Base-by-base conservation (phyloP, 1,140 invertebrate genomes). In the Colletes latitarsis region DNA sequence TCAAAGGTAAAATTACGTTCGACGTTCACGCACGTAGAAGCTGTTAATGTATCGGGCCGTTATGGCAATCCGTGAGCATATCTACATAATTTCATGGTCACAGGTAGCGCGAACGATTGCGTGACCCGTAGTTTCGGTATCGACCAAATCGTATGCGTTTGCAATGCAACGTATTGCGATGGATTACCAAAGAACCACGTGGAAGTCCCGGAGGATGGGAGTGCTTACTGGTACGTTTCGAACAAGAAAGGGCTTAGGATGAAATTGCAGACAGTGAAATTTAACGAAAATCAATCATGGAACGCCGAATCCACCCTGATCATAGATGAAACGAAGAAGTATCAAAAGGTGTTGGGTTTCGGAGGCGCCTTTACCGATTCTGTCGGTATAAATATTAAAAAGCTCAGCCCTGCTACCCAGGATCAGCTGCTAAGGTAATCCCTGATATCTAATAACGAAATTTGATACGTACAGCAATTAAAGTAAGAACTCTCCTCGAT, bases 321-420 rank as follows among this genome's bases (percentile, higher is more conserved):
- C 3, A 6, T 90, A 5, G 46, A 91, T 81, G 79, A 63, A 9
- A 62, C 30, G 14, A 21, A 82, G n/a, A 82, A 62, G 1, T 95
- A 93, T 84, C 96, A 97, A 88, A 94, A 76, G 21, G 95, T 97
- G 8, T 79, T 95, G 74, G 98, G 98, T 0, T 98, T 98, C 90
- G 98, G 98, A 0, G 97, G 97, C 14, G 96, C 97, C 1, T 97
- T 98, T 82, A 98, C 97, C 0, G 98, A 98, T 91, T 92, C 98
- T 0, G 95, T 96, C 4, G 96, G 95, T 1, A 95, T 97, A 21
- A 96, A 98, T 87, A 95, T 98, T 81, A 93, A 93, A 3, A 95
- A 91, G 9, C 92, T 98, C 17, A 94, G 94, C 9, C 63, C 90
- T 21, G 77, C 83, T 3, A 86, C 96, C 1, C 95, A 96, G 88